Conservation (phyloP, 2,797 vertebrate genomes). For the Glossophaga mutica region DNA sequence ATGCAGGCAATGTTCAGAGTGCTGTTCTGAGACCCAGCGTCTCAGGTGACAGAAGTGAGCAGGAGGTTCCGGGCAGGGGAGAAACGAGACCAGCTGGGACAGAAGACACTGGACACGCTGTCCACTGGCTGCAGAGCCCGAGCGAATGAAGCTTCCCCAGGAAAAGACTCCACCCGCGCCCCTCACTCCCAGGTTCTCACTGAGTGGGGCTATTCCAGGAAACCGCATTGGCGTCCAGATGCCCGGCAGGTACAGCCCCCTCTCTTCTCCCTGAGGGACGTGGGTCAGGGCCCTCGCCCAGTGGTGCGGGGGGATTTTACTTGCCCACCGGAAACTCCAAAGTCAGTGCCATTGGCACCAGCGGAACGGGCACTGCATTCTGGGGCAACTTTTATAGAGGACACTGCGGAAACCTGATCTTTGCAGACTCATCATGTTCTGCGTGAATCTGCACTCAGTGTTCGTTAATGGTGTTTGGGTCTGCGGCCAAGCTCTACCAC, state of each 20-base stretch:
- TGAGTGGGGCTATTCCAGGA: not conserved
- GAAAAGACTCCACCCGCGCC: not conserved
- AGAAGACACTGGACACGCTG: not conserved
- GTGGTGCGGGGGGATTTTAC: too few species aligned
- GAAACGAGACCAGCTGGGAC: not conserved
- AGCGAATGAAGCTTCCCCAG: not conserved
- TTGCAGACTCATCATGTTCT: not conserved
- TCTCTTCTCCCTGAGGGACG: not conserved
- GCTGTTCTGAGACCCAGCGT: not conserved
- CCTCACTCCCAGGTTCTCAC: not conserved
- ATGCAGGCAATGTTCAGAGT: not conserved
- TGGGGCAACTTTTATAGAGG: not conserved
- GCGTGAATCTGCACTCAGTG: not conserved
- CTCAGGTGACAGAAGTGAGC: not conserved
- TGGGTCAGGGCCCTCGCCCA: not conserved
- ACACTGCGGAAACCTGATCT: not conserved
- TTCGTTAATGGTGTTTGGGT: not conserved
- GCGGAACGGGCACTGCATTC: too few species aligned
- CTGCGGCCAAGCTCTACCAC: not conserved
- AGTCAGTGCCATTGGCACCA: not conserved
- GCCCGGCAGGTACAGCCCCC: accelerated
- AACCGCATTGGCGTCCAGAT: accelerated
- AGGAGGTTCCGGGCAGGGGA: not conserved
- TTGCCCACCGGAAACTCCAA: not conserved
- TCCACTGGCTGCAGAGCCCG: not conserved